Evolutionary conservation across 2,113 vertebrate species (phyloP).

Genomic region (Bos indicus): DNA sequence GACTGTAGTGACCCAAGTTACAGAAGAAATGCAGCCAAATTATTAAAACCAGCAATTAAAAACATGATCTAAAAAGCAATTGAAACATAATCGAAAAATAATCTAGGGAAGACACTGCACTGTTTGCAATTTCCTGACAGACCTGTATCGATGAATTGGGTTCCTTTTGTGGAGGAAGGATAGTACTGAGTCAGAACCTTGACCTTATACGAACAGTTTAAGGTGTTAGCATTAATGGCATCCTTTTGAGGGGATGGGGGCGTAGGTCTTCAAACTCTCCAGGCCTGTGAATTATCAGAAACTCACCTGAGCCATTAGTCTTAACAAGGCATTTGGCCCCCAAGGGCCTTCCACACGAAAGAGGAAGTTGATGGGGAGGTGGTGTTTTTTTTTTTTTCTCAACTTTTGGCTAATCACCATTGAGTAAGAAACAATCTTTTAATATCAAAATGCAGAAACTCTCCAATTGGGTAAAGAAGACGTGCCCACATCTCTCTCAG

Average conservation of each 20-base stretch:
- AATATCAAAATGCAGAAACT: neutral
- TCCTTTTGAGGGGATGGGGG: neutral
- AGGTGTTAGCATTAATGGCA: neutral
- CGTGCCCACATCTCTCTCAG: conserved; percentile 62
- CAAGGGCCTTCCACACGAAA: neutral
- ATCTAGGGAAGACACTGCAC: neutral
- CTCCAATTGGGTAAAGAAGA: neutral
- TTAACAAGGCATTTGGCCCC: neutral
- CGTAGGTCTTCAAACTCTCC: neutral
- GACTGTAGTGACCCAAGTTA: neutral
- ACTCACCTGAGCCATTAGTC: neutral
- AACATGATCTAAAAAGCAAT: neutral
- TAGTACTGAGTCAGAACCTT: neutral
- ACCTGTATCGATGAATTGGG: neutral
- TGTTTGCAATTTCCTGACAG: neutral
- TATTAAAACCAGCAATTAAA: neutral
- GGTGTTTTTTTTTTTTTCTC: neutral
- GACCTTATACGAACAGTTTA: neutral
- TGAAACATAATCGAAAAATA: neutral
- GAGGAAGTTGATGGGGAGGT: neutral
- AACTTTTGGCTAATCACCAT: neutral
- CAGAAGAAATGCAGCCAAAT: neutral
- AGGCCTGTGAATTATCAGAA: neutral
- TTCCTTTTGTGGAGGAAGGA: neutral
- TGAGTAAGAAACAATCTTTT: neutral